A percentile compares a stretch with the other conserved stretches of the same genome.
These are phyloP conservation scores for Dendroctonus ponderosae DNA, from an alignment of 1,140 invertebrate genomes.

Conservation along the genomic window DNA sequence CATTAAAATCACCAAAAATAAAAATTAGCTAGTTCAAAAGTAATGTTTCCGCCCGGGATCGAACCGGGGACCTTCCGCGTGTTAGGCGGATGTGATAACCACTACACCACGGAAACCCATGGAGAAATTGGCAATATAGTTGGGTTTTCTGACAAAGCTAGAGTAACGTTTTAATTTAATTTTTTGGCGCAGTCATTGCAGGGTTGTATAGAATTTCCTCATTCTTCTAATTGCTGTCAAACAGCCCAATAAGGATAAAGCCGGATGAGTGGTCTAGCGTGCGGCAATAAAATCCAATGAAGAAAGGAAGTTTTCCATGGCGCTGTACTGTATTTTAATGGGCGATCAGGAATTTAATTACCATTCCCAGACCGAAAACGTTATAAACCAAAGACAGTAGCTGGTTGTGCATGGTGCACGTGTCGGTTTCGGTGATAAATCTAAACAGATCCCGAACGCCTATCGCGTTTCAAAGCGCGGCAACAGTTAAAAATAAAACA, in stretches of 20 bases:
- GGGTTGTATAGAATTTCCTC: no score
- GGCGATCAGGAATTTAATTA: conserved; percentile 4
- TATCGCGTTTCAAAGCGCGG: conserved; percentile 13
- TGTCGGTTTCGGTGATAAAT: conserved; percentile 18
- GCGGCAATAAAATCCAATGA: no score
- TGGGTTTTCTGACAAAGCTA: no score
- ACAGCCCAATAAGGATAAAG: no score
- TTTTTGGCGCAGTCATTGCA: no score
- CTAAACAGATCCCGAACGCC: conserved; percentile 15
- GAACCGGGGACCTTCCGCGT: conserved; percentile 64
- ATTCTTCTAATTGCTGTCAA: no score
- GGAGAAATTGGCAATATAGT: no score
- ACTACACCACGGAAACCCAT: conserved; percentile 52
- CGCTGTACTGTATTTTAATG: conserved; percentile 9
- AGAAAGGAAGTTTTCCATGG: not conserved
- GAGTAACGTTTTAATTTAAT: no score
- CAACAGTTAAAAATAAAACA: conserved; percentile 11
- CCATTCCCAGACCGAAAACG: conserved; percentile 15
- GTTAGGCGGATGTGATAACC: conserved; percentile 64
- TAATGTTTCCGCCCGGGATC: conserved; percentile 61
- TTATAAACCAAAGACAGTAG: conserved; percentile 17
- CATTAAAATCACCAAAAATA: no score
- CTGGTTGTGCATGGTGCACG: conserved; percentile 8
- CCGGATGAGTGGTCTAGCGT: no score
- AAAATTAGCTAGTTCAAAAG: no score